Conservation (phyloP, 2,113 vertebrate species). For the Pipa parva region DNA sequence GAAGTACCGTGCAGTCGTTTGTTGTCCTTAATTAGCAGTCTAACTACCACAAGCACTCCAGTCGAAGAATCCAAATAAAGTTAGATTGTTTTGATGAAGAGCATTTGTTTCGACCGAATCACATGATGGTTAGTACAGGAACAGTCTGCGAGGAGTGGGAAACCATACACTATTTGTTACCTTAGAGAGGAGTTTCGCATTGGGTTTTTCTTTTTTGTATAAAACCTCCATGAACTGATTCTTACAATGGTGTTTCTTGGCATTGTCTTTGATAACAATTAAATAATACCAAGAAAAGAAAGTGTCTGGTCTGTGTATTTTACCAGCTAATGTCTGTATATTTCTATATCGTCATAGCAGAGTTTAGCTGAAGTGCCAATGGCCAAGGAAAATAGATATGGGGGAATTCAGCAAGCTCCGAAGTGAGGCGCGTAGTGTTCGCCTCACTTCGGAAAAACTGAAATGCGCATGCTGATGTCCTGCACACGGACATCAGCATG, state of each 20-base stretch:
- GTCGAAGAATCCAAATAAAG: slow-evolving; percentile 57
- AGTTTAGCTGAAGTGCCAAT: too few species aligned
- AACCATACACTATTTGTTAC: slow-evolving; percentile 66
- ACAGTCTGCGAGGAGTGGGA: slow-evolving; percentile 61
- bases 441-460: too few species aligned
- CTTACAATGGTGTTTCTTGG: slow-evolving; percentile 74
- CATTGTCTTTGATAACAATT: slow-evolving; percentile 85
- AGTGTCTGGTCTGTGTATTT: slow-evolving; percentile 1
- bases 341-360: too few species aligned
- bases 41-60: slow-evolving; percentile 54
- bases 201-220: slow-evolving; percentile 35
- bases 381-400: too few species aligned
- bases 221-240: slow-evolving; percentile 65
- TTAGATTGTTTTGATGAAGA: slow-evolving; percentile 50
- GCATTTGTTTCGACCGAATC: slow-evolving; percentile 57
- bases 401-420: too few species aligned
- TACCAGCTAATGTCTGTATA: too few species aligned
- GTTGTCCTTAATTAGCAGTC: slow-evolving; percentile 56
- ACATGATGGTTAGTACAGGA: slow-evolving; percentile 66
- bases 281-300: slow-evolving; percentile 43
- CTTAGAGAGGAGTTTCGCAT: slow-evolving; percentile 46
- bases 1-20: slow-evolving; percentile 55
- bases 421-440: too few species aligned
- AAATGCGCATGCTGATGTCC: too few species aligned
- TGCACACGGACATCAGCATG: too few species aligned